Percentiles rank a stretch among this genome's conserved stretches.
These are phyloP conservation scores for Troides helena DNA, from an alignment of 2,888 invertebrate genomes.

Conservation along the genomic window DNA sequence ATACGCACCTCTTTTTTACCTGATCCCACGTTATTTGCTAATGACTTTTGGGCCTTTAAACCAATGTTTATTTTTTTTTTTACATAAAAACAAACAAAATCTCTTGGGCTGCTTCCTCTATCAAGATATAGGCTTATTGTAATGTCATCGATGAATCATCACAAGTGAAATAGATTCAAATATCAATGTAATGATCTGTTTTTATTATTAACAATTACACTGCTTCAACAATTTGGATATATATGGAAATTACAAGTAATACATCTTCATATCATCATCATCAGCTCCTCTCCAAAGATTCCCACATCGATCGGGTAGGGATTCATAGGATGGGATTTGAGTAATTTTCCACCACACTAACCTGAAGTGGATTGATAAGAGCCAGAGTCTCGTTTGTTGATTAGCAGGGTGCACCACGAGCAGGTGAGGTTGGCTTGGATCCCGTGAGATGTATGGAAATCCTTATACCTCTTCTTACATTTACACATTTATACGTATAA, in stretches of 20 bases:
- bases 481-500: too few relatives aligned
- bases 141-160: conserved; percentile 5
- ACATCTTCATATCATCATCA: too few relatives aligned
- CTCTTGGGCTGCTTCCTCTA: conserved; percentile 32
- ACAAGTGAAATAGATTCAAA: conserved; percentile 2
- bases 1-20: conserved; percentile 58
- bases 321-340: too few relatives aligned
- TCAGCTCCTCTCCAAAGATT: background rate
- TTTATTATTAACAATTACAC: background rate
- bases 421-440: too few relatives aligned
- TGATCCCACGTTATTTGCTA: conserved; percentile 65
- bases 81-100: conserved; percentile 36
- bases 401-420: too few relatives aligned
- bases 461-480: too few relatives aligned
- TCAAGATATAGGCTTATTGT: background rate
- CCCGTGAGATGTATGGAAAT: too few relatives aligned
- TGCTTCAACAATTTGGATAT: background rate
- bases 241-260: too few relatives aligned
- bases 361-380: too few relatives aligned
- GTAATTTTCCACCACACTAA: too few relatives aligned
- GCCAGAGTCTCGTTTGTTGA: too few relatives aligned
- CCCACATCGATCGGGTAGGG: too few relatives aligned
- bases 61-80: conserved; percentile 36
- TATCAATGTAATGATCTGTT: background rate
- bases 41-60: conserved; percentile 45